Evolutionary conservation across 1,140 invertebrate species (phyloP), one percentile per base, ranked within the genome.

Genomic region (Probaryconus sp.): DNA sequence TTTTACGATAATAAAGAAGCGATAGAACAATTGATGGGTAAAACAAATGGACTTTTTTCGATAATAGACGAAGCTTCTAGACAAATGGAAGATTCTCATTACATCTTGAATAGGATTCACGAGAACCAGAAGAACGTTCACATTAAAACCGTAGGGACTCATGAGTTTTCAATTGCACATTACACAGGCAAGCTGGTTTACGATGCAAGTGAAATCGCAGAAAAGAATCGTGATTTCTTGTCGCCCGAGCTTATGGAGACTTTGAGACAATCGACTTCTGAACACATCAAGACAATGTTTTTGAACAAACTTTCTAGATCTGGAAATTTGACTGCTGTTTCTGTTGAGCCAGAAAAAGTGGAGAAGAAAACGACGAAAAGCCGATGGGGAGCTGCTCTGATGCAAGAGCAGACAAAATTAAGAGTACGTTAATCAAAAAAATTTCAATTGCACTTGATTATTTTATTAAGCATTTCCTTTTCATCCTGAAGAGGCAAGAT

Each of bases 1-100:
- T 97, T 93, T 84, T 95, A 95, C 79, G 95, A 98, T 83, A 98
- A 98, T 82, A 93, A 94, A 79, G 91, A 92, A 14, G 92, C 94
- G 13, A 90, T 98, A 7, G 95, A 97, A 83, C 93, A 95, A 82
- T 89, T 98, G 16, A 90, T 97, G 87, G 92, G 90, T 9, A 96
- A 94, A 83, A 93, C 94, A 3, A 90, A 92, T 56, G 97, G 97
- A 0, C 84, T 98, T 0, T 93, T 99, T 68, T 91, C 92, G 53
- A 90, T 97, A 18, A 91, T 99, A 37, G 97, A 98, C 83, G 95
- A 98, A 80, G 95, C 96, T 9, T 95, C 94, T 76, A 93, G 92
- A 65, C 89, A 89, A 64, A 86, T 89, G 51, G 84, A 89, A 43
- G 90, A 89, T 55, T 90, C 89, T 17, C 90, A 91, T 74, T 90